Conservation (phyloP, 2,888 invertebrate genomes). For the Chloroclystis v-ata region DNA sequence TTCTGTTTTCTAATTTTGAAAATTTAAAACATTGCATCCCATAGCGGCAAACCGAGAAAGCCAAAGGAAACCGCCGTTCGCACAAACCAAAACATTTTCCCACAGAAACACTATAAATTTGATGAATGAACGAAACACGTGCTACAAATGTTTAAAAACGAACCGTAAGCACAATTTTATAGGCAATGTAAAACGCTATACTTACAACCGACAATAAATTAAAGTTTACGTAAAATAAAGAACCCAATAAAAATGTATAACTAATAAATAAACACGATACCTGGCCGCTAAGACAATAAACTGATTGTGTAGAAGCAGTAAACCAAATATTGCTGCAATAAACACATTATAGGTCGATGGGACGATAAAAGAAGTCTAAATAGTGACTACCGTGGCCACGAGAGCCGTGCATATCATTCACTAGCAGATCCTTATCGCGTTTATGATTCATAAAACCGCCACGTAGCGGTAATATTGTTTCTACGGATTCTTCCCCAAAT, state of each 20-base stretch:
- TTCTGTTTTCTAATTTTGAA: no score
- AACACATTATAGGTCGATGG: slow-evolving; percentile 75
- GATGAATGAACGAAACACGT: slow-evolving; percentile 78
- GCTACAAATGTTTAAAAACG: slow-evolving; percentile 76
- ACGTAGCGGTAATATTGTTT: slow-evolving; percentile 68
- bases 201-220: slow-evolving; percentile 71
- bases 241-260: slow-evolving; percentile 77
- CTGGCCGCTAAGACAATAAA: slow-evolving; percentile 76
- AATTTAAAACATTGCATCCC: neutral
- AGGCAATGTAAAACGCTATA: slow-evolving; percentile 76
- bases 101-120: slow-evolving; percentile 75
- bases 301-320: slow-evolving; percentile 72
- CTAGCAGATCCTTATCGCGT: slow-evolving; percentile 66
- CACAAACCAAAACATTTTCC: slow-evolving; percentile 70
- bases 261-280: slow-evolving; percentile 78
- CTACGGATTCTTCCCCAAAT: slow-evolving; percentile 55
- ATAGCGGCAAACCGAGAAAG: slow-evolving; percentile 18
- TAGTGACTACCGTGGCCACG: slow-evolving; percentile 24
- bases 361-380: slow-evolving; percentile 54
- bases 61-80: slow-evolving; percentile 41
- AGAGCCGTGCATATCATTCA: slow-evolving; percentile 38
- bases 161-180: slow-evolving; percentile 75
- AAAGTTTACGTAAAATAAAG: slow-evolving; percentile 77
- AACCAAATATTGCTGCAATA: slow-evolving; percentile 77
- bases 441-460: slow-evolving; percentile 71